A percentile compares a stretch with the other conserved stretches of the same genome.
Evolutionary conservation across 2,888 invertebrate genomes (phyloP).

Genomic region (Caenorhabditis imperialis): DNA sequence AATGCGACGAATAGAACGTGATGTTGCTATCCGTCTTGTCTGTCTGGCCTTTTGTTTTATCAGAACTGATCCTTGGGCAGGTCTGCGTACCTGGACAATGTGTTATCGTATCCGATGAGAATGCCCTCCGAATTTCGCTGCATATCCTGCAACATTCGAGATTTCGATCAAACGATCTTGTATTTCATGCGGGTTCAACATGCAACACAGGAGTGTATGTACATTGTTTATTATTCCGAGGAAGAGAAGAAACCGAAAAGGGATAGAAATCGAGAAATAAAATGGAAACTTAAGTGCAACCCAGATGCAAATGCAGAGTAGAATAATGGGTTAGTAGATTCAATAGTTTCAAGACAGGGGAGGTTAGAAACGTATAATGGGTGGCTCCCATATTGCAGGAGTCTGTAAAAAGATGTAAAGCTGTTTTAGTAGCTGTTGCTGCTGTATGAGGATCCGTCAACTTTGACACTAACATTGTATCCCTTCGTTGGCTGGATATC

Average conservation of each 20-base stretch:
- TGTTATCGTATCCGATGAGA: conserved; percentile 65
- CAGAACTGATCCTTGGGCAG: conserved; percentile 41
- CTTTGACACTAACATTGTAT: conserved; percentile 63
- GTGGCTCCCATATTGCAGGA: conserved; percentile 29
- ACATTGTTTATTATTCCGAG: conserved; percentile 44
- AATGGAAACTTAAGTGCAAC: conserved; percentile 13
- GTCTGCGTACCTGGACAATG: conserved; percentile 59
- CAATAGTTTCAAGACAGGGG: conserved; percentile 6
- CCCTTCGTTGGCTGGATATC: conserved; percentile 61
- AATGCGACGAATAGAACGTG: conserved; percentile 7
- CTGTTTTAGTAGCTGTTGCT: conserved; percentile 22
- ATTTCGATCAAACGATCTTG: background rate
- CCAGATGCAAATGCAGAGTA: conserved; percentile 33
- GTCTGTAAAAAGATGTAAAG: conserved; percentile 29
- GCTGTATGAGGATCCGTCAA: conserved; percentile 30
- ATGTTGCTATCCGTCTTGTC: conserved; percentile 6
- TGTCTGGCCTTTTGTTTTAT: conserved; percentile 26
- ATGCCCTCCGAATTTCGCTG: conserved; percentile 60
- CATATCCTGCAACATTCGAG: conserved; percentile 56
- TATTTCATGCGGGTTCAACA: conserved; percentile 29
- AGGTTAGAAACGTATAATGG: conserved; percentile 40
- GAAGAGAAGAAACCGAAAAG: too few relatives aligned
- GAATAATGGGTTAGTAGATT: conserved; percentile 35
- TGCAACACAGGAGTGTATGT: conserved; percentile 18
- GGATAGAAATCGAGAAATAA: background rate